These are phyloP conservation scores for Porites rus DNA, from an alignment of 92 coral and sea anemone species.

Conservation along the genomic window DNA sequence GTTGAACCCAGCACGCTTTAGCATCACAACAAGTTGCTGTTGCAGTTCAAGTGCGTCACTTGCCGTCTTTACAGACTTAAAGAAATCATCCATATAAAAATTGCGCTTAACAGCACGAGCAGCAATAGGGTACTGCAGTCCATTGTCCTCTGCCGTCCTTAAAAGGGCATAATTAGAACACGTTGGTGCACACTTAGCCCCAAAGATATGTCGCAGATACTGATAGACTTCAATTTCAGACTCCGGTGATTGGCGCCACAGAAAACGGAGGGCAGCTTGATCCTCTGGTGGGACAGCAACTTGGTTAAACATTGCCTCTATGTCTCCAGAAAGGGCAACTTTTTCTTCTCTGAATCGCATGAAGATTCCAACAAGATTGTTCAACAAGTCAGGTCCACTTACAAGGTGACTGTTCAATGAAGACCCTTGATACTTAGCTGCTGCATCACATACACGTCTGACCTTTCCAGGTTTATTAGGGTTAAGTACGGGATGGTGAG, in stretches of 20 bases:
- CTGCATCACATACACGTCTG: conserved; percentile 56
- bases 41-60: too few species aligned
- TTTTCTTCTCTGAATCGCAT: conserved; percentile 64
- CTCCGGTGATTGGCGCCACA: conserved; percentile 50
- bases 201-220: conserved; percentile 47
- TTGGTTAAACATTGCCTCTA: conserved; percentile 65
- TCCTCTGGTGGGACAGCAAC: conserved; percentile 59
- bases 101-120: conserved; percentile 52
- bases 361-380: conserved; percentile 59
- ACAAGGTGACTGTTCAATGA: conserved; percentile 55
- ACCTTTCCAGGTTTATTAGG: conserved; percentile 62
- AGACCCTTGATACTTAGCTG: conserved; percentile 57
- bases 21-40: too few species aligned
- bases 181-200: conserved; percentile 52
- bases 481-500: conserved; percentile 38
- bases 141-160: conserved; percentile 56
- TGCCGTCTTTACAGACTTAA: too few species aligned
- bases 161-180: conserved; percentile 59
- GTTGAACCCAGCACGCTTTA: too few species aligned
- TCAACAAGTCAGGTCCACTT: conserved; percentile 56
- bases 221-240: conserved; percentile 49
- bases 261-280: conserved; percentile 54
- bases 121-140: conserved; percentile 41
- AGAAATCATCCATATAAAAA: conserved; percentile 46
- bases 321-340: conserved; percentile 67